Percentiles rank a stretch among this genome's conserved stretches.
Evolutionary conservation across 2,888 invertebrate species (phyloP).

Genomic region (Volucella inflata): DNA sequence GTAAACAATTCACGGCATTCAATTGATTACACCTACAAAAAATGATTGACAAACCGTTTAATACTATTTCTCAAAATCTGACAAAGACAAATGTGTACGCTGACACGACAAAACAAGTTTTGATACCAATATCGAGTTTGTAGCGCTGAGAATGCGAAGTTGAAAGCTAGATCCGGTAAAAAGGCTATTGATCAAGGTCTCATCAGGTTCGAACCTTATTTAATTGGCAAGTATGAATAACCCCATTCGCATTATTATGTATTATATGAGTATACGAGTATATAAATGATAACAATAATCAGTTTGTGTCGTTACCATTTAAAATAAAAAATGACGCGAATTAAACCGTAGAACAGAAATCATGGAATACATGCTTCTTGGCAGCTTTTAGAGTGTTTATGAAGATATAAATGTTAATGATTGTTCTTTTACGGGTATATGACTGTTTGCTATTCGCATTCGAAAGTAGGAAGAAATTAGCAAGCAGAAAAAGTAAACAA

Average conservation of each 20-base stretch:
- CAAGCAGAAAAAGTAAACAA: conserved; percentile 4
- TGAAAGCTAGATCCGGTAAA: conserved; percentile 23
- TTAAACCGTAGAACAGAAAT: conserved; percentile 6
- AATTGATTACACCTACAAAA: no score
- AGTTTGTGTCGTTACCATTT: background rate
- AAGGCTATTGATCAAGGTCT: conserved; percentile 24
- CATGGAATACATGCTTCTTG: background rate
- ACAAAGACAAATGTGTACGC: no score
- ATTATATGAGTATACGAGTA: background rate
- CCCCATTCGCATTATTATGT: no score
- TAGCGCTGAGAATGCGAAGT: background rate
- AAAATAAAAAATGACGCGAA: conserved; percentile 10
- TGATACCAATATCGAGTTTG: background rate
- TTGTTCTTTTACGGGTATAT: background rate
- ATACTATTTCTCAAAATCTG: no score
- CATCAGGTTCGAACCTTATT: conserved; percentile 15
- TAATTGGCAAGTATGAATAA: conserved; percentile 5
- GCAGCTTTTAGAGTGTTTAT: background rate
- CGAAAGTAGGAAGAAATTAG: background rate
- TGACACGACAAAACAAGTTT: background rate
- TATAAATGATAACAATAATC: conserved; percentile 5
- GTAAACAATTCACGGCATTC: no score
- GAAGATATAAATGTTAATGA: background rate
- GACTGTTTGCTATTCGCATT: conserved; percentile 12
- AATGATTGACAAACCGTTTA: no score